Conservation (phyloP, 2,113 vertebrate species). For the Alces alces region DNA sequence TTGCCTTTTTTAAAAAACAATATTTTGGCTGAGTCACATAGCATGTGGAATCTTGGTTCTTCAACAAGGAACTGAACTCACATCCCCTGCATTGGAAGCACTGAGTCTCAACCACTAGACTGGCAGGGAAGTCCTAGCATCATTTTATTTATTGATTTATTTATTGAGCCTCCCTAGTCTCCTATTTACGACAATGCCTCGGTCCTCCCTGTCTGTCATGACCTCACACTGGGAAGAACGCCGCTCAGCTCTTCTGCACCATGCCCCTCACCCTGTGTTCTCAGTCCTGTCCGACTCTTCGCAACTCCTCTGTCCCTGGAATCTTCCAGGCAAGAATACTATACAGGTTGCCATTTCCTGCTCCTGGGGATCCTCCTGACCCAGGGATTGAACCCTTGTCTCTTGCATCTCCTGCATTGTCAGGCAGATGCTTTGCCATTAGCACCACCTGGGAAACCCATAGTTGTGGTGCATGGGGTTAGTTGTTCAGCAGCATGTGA, state of each 20-base stretch:
- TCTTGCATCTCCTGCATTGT: neutral
- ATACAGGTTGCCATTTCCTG: neutral
- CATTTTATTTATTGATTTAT: neutral
- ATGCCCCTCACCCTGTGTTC: accelerated
- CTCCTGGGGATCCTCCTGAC: neutral
- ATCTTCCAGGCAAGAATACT: neutral
- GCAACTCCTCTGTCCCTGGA: neutral
- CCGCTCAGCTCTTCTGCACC: neutral
- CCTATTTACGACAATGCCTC: too few relatives aligned
- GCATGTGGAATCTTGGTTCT: neutral
- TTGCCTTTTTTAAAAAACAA: too few relatives aligned
- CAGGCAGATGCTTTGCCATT: neutral
- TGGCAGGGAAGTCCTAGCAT: neutral
- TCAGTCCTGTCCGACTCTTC: accelerated
- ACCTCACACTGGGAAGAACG: neutral
- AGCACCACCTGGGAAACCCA: neutral
- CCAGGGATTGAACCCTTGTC: neutral
- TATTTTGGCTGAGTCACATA: neutral
- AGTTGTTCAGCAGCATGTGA: neutral
- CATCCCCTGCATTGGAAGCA: neutral
- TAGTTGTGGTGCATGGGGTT: neutral
- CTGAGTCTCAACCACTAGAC: neutral
- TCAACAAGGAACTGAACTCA: neutral
- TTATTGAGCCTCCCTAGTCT: neutral
- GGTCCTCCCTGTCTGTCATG: too few relatives aligned